Evolutionary conservation across 1,140 invertebrate species (phyloP).

Genomic region (Xylocopa sonorina): DNA sequence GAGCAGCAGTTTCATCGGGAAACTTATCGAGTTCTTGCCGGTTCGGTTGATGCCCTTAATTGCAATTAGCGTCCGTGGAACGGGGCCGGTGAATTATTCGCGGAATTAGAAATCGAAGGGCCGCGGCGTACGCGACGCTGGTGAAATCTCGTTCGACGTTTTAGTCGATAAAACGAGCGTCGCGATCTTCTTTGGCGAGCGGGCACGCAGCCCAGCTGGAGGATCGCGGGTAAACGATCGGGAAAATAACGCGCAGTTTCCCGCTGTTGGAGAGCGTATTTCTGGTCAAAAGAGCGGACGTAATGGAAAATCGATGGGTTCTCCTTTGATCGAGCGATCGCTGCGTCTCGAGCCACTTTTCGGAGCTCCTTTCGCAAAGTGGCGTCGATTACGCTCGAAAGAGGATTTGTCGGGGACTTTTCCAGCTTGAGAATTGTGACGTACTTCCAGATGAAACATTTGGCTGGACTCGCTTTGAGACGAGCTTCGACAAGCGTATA

Average conservation of each 20-base stretch:
- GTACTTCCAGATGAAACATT: neutral
- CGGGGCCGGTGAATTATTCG: neutral
- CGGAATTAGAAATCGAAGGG: neutral
- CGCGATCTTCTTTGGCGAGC: constrained; percentile 7
- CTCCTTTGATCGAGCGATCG: neutral
- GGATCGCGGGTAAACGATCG: constrained; percentile 5
- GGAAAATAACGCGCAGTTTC: constrained; percentile 36
- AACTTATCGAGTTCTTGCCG: constrained; percentile 4
- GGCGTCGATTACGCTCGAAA: neutral
- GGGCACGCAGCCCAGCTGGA: constrained; percentile 2
- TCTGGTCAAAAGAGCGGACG: neutral
- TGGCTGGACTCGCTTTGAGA: too few species aligned
- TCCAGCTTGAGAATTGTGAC: neutral
- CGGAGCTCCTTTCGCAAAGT: neutral
- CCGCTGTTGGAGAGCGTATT: neutral
- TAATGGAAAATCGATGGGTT: constrained; percentile 7
- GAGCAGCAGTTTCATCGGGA: neutral
- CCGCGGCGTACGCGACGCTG: neutral
- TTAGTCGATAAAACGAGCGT: constrained; percentile 19
- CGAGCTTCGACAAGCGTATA: too few species aligned
- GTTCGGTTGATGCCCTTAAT: constrained; percentile 3
- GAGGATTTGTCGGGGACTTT: neutral
- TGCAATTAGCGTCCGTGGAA: neutral
- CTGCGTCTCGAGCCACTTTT: neutral
- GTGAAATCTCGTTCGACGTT: constrained; percentile 24